phyloP scores from a whole-genome alignment of 2,888 invertebrate species.

The Palloptera scutellata region DNA sequence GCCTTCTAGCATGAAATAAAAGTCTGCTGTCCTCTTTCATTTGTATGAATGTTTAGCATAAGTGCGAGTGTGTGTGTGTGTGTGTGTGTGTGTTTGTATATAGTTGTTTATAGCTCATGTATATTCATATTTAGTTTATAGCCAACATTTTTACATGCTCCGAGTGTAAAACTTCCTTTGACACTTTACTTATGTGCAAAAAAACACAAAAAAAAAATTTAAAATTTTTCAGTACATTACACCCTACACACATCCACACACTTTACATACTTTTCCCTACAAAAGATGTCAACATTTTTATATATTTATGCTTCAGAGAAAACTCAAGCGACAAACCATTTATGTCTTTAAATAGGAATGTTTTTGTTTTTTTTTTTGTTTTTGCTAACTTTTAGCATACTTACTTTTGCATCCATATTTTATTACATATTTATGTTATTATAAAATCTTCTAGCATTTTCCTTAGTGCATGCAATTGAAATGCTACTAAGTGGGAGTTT shows the following conservation, averaged over 20 bases:
- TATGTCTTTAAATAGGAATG: too few relatives aligned
- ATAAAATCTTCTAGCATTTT: too few relatives aligned
- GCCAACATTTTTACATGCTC: not conserved
- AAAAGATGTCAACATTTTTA: slow-evolving; percentile 26
- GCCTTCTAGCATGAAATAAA: not conserved
- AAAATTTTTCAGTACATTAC: slow-evolving; percentile 22
- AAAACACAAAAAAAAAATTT: slow-evolving; percentile 14
- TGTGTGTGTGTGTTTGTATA: slow-evolving; percentile 18
- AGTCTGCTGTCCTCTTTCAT: slow-evolving; percentile 4
- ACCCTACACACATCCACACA: not conserved
- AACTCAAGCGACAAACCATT: not conserved
- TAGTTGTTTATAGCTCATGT: slow-evolving; percentile 1
- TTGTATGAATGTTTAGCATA: not conserved
- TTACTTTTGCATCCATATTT: not conserved
- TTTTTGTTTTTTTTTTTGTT: too few relatives aligned
- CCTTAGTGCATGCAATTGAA: too few relatives aligned
- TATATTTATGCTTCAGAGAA: not conserved
- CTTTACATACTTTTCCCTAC: not conserved
- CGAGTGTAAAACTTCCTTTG: slow-evolving; percentile 4
- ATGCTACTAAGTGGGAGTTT: too few relatives aligned
- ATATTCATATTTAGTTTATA: not conserved
- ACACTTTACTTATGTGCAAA: slow-evolving; percentile 6
- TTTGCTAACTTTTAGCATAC: too few relatives aligned
- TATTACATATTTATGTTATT: too few relatives aligned
- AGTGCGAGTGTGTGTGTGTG: not conserved